Conservation (phyloP, 2,113 vertebrate genomes). For the Sialia sialis region DNA sequence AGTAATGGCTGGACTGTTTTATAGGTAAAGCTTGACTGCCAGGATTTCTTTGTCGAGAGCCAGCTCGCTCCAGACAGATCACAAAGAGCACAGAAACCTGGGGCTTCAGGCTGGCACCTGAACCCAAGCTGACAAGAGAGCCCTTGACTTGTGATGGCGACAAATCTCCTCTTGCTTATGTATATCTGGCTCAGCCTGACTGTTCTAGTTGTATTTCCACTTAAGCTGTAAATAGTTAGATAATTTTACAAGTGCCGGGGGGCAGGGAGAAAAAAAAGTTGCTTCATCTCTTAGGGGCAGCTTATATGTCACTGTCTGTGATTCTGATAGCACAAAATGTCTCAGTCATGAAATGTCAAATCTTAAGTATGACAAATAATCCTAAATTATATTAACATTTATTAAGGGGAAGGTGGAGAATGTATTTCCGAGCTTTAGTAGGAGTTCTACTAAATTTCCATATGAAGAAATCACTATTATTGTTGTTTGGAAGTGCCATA, state of each 20-base stretch:
- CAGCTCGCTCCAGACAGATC: not conserved
- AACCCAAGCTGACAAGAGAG: not conserved
- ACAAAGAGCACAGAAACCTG: not conserved
- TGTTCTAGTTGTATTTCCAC: not conserved
- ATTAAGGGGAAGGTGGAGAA: constrained; percentile 24
- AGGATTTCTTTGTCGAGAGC: not conserved
- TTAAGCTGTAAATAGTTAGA: not conserved
- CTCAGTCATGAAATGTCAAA: constrained; percentile 1
- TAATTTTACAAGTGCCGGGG: not conserved
- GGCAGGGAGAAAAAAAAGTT: not conserved
- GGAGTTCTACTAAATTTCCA: constrained; percentile 11
- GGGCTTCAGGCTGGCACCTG: not conserved
- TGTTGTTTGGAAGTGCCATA: constrained; percentile 13
- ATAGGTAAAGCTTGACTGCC: not conserved
- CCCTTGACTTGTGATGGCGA: not conserved
- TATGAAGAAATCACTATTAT: constrained; percentile 4
- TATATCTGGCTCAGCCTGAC: not conserved
- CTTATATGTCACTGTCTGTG: not conserved
- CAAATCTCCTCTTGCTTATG: not conserved
- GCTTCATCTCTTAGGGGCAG: not conserved
- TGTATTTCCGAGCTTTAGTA: not conserved
- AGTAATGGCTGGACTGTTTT: not conserved
- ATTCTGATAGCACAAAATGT: not conserved
- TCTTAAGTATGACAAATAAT: not conserved
- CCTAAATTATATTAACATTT: constrained; percentile 23